A percentile compares a stretch with the other conserved stretches of the same genome.
phyloP scores from a whole-genome alignment of 2,888 invertebrate genomes.

The Oscheius sp. region DNA sequence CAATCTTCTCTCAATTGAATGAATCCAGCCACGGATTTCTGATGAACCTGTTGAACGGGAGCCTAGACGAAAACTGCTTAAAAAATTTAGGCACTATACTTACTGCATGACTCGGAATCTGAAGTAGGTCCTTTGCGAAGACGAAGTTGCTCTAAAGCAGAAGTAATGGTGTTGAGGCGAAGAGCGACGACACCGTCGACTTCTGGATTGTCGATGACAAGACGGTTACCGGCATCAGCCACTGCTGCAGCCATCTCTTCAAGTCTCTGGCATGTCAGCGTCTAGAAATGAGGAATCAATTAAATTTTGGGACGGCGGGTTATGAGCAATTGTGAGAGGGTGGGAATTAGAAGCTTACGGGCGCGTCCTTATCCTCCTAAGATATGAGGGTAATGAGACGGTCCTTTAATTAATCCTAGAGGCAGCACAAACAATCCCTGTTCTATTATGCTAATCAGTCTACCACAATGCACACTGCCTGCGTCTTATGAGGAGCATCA shows the following conservation, averaged over 20 bases:
- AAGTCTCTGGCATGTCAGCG: constrained; percentile 55
- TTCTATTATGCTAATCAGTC: constrained; percentile 34
- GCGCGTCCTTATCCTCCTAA: constrained; percentile 33
- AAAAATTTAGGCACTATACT: constrained; percentile 3
- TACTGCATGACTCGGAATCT: constrained; percentile 52
- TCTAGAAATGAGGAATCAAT: constrained; percentile 44
- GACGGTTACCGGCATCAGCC: constrained; percentile 33
- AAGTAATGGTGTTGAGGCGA: constrained; percentile 56
- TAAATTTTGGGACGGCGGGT: constrained; percentile 6
- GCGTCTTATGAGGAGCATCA: constrained; percentile 7
- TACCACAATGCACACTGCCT: constrained; percentile 10
- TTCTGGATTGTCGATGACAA: constrained; percentile 29
- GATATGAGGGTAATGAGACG: constrained; percentile 35
- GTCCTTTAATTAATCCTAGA: constrained; percentile 38
- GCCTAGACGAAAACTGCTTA: constrained; percentile 13
- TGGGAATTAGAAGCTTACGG: constrained; percentile 30
- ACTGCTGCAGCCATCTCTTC: constrained; percentile 55
- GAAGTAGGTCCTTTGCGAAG: constrained; percentile 40
- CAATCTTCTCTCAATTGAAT: constrained; percentile 47
- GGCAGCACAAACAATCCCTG: constrained; percentile 38
- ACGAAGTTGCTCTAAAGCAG: constrained; percentile 57
- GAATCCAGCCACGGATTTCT: constrained; percentile 55
- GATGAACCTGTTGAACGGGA: constrained; percentile 37
- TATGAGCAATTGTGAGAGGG: constrained; percentile 23
- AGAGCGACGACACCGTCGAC: constrained; percentile 40